These are phyloP conservation scores for Eulemur mongoz DNA, from an alignment of 2,797 vertebrate genomes.

Conservation along the genomic window DNA sequence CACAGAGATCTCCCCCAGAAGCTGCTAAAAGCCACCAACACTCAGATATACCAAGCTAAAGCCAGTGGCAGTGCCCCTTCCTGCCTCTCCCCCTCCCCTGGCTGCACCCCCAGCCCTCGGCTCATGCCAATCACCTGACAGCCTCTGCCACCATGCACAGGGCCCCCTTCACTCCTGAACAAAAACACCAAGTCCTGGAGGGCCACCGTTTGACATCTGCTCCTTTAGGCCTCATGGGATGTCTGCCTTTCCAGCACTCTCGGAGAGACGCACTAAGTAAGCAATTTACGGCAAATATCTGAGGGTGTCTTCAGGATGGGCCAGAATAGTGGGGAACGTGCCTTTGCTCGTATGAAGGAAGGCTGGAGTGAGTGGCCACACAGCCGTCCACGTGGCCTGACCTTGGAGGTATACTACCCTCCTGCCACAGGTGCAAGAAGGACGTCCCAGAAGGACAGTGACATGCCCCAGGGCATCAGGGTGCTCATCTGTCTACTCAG, in stretches of 20 bases:
- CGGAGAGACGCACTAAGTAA: not conserved
- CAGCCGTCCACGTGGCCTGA: rapidly evolving
- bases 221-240: not conserved
- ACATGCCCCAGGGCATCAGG: not conserved
- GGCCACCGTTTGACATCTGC: rapidly evolving
- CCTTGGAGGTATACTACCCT: not conserved
- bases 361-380: not conserved
- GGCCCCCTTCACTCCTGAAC: not conserved
- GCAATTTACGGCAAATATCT: not conserved
- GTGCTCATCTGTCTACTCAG: not conserved
- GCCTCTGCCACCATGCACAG: not conserved
- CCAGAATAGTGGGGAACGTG: no score
- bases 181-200: not conserved
- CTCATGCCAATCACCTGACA: not conserved
- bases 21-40: not conserved
- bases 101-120: rapidly evolving
- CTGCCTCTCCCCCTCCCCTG: not conserved
- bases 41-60: not conserved
- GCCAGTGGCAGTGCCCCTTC: no score
- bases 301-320: not conserved
- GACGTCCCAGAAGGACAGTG: not conserved
- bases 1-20: not conserved
- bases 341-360: not conserved
- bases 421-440: not conserved
- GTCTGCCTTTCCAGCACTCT: not conserved